Conservation (phyloP, 1,140 invertebrate species). For the Venturia canescens region DNA sequence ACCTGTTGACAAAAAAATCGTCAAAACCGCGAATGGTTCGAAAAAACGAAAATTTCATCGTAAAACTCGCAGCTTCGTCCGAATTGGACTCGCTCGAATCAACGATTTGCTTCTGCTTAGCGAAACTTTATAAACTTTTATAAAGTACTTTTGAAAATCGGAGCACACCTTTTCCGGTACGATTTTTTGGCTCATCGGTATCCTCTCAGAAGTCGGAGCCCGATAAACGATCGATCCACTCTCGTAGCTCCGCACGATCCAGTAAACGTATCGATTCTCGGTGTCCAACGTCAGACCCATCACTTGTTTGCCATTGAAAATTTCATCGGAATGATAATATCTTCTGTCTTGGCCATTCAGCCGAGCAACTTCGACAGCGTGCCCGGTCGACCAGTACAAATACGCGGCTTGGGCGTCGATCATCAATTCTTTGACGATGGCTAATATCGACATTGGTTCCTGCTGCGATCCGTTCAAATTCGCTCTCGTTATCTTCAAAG, state of each 20-base stretch:
- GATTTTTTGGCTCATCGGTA: constrained; percentile 70
- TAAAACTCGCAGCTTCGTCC: too few species aligned
- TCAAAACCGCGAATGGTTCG: too few species aligned
- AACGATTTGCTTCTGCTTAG: too few species aligned
- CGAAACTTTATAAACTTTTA: too few species aligned
- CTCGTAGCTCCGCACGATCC: constrained; percentile 86
- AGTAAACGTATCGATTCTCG: constrained; percentile 85
- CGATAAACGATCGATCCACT: constrained; percentile 83
- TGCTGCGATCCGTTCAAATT: constrained; percentile 82
- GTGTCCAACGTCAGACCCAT: constrained; percentile 89
- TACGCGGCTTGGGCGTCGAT: constrained; percentile 89
- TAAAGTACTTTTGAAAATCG: too few species aligned
- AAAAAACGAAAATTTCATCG: background rate
- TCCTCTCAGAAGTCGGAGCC: constrained; percentile 80
- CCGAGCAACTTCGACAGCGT: constrained; percentile 86
- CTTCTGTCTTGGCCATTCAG: constrained; percentile 87
- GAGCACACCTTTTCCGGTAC: constrained; percentile 68
- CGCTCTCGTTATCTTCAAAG: constrained; percentile 81
- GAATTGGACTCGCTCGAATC: too few species aligned
- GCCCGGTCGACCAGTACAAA: constrained; percentile 92
- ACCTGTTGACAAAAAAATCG: constrained; percentile 60
- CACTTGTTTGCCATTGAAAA: constrained; percentile 89
- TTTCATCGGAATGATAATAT: constrained; percentile 84
- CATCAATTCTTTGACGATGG: constrained; percentile 86
- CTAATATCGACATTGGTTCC: constrained; percentile 87